A percentile compares a stretch with the other conserved stretches of the same genome.
Conservation (phyloP, 1,140 invertebrate genomes). For the Carposina sasakii region DNA sequence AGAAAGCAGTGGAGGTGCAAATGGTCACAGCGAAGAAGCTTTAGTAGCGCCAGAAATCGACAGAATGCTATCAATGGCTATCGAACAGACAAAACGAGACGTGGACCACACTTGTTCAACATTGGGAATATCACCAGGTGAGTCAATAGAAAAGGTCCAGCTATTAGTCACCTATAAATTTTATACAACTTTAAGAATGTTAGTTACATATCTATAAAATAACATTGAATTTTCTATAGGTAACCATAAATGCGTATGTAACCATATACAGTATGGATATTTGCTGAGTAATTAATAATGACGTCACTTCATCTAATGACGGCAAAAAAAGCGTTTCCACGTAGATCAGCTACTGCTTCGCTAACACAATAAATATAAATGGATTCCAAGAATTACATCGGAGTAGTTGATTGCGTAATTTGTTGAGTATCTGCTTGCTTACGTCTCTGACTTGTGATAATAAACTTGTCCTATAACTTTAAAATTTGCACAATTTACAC, state of each 20-base stretch:
- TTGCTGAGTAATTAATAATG: slow-evolving; percentile 48
- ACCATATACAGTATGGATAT: too few species aligned
- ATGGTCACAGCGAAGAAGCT: slow-evolving; percentile 68
- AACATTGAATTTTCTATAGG: too few species aligned
- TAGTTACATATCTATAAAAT: too few species aligned
- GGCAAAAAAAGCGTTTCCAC: slow-evolving; percentile 48
- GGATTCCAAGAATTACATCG: slow-evolving; percentile 43
- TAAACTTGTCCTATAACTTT: too few species aligned
- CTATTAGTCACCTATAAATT: slow-evolving; percentile 12
- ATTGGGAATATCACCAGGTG: slow-evolving; percentile 89
- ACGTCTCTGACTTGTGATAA: too few species aligned
- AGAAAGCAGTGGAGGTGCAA: slow-evolving; percentile 67
- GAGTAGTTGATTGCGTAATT: slow-evolving; percentile 52
- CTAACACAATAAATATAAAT: slow-evolving; percentile 49
- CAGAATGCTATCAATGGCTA: slow-evolving; percentile 86
- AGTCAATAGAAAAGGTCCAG: slow-evolving; percentile 52
- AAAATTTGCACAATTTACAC: too few species aligned
- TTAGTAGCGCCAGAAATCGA: slow-evolving; percentile 84
- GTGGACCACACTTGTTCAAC: slow-evolving; percentile 87
- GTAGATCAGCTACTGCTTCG: slow-evolving; percentile 39
- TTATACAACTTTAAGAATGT: too few species aligned
- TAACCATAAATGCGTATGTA: too few species aligned
- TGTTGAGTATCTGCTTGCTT: too few species aligned
- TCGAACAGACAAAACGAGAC: slow-evolving; percentile 88
- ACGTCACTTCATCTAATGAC: slow-evolving; percentile 42